Evolutionary conservation across 2,888 invertebrate genomes (phyloP).

Genomic region (Holacanthella duospinosa): DNA sequence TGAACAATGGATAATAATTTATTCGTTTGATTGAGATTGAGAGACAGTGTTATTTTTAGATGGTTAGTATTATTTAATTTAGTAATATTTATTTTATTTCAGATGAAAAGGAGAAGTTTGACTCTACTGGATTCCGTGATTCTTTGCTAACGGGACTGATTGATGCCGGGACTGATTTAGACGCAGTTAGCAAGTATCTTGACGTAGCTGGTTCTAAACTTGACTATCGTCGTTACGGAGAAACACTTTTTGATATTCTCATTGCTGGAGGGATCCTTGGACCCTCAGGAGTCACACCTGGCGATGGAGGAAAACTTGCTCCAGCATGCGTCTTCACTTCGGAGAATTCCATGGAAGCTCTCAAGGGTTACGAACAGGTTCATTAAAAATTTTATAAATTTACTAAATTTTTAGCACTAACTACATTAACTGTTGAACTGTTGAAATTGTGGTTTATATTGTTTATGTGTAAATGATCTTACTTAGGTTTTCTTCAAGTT

Average conservation of each 20-base stretch:
- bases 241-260: conserved; percentile 92
- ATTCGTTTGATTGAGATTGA: no score
- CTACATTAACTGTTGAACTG: neutral
- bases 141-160: conserved; percentile 88
- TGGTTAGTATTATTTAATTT: no score
- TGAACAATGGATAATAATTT: no score
- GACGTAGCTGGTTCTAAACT: conserved; percentile 80
- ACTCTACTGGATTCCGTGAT: conserved; percentile 96
- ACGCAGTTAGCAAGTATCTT: conserved; percentile 88
- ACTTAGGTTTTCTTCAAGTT: conserved; percentile 91
- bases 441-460: no score
- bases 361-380: conserved; percentile 87
- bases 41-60: no score
- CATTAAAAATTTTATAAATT: no score
- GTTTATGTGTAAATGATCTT: no score
- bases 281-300: conserved; percentile 35
- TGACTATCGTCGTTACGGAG: conserved; percentile 96
- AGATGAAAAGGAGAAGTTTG: conserved; percentile 99
- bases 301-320: conserved; percentile 42
- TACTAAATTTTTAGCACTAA: neutral
- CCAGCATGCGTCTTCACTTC: conserved; percentile 85
- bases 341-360: conserved; percentile 74
- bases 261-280: conserved; percentile 93
- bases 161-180: conserved; percentile 88
- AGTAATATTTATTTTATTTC: no score